Conservation (phyloP, 2,113 vertebrate genomes). For the Columbina picui region DNA sequence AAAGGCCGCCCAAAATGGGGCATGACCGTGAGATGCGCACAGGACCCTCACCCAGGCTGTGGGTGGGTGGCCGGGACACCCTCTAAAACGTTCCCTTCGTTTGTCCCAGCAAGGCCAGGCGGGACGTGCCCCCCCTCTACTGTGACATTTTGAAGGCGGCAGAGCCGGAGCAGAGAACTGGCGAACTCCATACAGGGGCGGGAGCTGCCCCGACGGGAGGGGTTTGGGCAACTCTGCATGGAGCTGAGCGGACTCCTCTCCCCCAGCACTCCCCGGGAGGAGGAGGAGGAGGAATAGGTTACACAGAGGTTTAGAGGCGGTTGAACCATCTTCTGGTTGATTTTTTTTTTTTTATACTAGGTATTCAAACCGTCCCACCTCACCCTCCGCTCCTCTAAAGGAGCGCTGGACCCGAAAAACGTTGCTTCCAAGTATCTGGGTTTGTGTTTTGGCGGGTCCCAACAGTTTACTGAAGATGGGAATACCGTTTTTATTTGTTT, state of each 20-base stretch:
- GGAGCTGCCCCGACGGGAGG: rapidly evolving
- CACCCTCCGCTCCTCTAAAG: background rate
- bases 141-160: rapidly evolving
- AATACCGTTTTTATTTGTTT: background rate
- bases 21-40: rapidly evolving
- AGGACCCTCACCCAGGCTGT: background rate
- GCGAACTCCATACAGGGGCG: rapidly evolving
- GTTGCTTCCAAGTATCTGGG: background rate
- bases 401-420: background rate
- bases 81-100: rapidly evolving
- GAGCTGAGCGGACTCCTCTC: rapidly evolving
- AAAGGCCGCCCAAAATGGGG: background rate
- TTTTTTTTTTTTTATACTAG: background rate
- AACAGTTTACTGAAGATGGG: background rate
- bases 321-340: background rate
- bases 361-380: background rate
- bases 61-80: background rate
- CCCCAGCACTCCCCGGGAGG: background rate
- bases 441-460: background rate
- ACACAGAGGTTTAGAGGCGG: rapidly evolving
- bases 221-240: background rate
- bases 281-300: background rate
- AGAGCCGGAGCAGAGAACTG: background rate
- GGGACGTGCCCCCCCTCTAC: rapidly evolving
- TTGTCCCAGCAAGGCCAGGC: background rate